Conservation (phyloP, 2,797 vertebrate genomes). For the Vireo griseus region DNA sequence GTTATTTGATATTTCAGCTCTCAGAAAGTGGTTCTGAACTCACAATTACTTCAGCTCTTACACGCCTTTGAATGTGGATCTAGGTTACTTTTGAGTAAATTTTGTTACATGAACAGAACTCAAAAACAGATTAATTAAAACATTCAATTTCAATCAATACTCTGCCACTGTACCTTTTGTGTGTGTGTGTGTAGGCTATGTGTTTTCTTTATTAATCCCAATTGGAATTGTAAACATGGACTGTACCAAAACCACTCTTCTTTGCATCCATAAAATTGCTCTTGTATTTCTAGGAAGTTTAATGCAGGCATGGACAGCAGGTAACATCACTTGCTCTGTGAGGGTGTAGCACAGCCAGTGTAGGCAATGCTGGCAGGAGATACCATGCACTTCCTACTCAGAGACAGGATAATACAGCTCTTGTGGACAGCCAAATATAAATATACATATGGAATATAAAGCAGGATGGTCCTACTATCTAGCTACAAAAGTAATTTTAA, state of each 20-base stretch:
- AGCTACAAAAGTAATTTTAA: slow-evolving; percentile 5
- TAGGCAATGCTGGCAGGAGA: not conserved
- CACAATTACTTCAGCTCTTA: not conserved
- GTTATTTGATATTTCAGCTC: not conserved
- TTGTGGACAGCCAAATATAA: not conserved
- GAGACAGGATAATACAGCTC: not conserved
- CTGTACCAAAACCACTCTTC: not conserved
- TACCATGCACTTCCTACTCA: not conserved
- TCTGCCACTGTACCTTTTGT: not conserved
- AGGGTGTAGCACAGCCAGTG: not conserved
- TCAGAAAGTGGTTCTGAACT: not conserved
- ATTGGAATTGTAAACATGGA: not conserved
- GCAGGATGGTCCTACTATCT: not conserved
- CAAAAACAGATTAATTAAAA: too few relatives aligned
- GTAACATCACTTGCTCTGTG: not conserved
- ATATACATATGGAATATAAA: not conserved
- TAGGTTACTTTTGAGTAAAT: not conserved
- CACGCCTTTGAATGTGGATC: not conserved
- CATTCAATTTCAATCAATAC: not conserved
- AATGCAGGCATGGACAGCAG: not conserved
- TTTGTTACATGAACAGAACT: not conserved
- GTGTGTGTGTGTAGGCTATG: not conserved
- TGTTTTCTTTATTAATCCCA: not conserved
- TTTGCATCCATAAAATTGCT: not conserved
- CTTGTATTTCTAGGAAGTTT: not conserved